Evolutionary conservation across 2,888 invertebrate genomes (phyloP).

Genomic region (Entomobrya proxima): DNA sequence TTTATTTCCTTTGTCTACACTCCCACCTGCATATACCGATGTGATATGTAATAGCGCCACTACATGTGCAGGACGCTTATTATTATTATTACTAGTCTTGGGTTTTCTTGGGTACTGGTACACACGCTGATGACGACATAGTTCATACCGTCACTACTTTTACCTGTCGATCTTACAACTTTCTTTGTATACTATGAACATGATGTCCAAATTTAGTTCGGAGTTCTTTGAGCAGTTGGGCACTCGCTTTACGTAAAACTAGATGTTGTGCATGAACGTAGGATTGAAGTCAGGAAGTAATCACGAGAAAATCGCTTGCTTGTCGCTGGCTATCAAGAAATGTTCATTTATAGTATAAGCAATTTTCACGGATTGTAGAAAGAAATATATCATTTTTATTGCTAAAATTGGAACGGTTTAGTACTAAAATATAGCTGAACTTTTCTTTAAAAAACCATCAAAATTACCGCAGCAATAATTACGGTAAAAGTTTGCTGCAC

Average conservation of each 20-base stretch:
- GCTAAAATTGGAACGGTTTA: too few species aligned
- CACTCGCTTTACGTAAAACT: not conserved
- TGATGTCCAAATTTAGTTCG: too few species aligned
- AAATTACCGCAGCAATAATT: not conserved
- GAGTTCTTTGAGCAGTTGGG: too few species aligned
- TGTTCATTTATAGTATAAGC: not conserved
- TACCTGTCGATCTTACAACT: conserved; percentile 27
- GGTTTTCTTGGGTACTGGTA: not conserved
- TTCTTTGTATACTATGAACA: not conserved
- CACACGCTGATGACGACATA: conserved; percentile 15
- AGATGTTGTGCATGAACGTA: not conserved
- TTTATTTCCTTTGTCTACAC: not conserved
- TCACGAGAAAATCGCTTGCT: not conserved
- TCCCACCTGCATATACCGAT: not conserved
- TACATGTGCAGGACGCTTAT: not conserved
- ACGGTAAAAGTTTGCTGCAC: too few species aligned
- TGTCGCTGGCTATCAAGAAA: not conserved
- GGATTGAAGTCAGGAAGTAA: not conserved
- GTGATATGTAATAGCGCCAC: not conserved
- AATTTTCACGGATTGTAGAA: too few species aligned
- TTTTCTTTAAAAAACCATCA: not conserved
- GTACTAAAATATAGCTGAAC: too few species aligned
- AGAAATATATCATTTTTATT: too few species aligned
- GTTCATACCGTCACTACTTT: conserved; percentile 39
- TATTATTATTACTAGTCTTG: not conserved